A percentile compares a stretch with the other conserved stretches of the same genome.
Evolutionary conservation across 2,113 vertebrate genomes (phyloP).

Genomic region (Junco hyemalis): DNA sequence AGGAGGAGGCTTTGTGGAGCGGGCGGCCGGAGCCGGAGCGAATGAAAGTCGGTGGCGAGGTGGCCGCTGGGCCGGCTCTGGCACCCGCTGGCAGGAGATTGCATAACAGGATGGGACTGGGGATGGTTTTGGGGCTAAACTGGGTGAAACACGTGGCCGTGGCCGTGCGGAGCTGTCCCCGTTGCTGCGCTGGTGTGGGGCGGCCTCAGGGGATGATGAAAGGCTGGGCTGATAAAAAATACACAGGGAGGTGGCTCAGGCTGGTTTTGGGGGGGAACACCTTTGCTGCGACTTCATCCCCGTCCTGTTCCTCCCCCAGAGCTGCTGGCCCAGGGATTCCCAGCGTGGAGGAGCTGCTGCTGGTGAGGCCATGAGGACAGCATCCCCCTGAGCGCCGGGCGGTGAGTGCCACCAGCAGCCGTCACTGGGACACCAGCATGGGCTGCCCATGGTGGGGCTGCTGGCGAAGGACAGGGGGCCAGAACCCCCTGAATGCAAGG

Average conservation of each 20-base stretch:
- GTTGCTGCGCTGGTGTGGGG: not conserved
- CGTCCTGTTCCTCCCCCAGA: not conserved
- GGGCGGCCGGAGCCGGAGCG: not conserved
- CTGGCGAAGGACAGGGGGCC: not conserved
- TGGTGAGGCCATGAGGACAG: not conserved
- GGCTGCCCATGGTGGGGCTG: not conserved
- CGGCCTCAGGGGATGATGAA: not conserved
- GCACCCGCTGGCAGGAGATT: conserved; percentile 16
- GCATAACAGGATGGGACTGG: conserved; percentile 38
- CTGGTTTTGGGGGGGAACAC: not conserved
- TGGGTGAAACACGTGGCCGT: not conserved
- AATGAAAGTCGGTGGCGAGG: conserved; percentile 12
- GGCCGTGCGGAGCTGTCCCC: not conserved
- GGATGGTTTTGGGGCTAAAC: conserved; percentile 36
- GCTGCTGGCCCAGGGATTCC: not conserved
- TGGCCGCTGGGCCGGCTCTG: not conserved
- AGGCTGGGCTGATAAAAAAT: not conserved
- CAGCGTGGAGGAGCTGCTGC: not conserved
- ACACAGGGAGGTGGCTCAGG: not conserved
- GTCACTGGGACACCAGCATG: rapidly evolving
- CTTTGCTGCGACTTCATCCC: not conserved
- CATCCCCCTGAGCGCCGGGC: conserved; percentile 9
- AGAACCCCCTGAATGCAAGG: rapidly evolving
- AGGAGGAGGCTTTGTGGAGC: conserved; percentile 38
- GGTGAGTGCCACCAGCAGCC: not conserved